Conservation (phyloP, 2,888 invertebrate genomes). For the Mesorhabditis spiculigera region DNA sequence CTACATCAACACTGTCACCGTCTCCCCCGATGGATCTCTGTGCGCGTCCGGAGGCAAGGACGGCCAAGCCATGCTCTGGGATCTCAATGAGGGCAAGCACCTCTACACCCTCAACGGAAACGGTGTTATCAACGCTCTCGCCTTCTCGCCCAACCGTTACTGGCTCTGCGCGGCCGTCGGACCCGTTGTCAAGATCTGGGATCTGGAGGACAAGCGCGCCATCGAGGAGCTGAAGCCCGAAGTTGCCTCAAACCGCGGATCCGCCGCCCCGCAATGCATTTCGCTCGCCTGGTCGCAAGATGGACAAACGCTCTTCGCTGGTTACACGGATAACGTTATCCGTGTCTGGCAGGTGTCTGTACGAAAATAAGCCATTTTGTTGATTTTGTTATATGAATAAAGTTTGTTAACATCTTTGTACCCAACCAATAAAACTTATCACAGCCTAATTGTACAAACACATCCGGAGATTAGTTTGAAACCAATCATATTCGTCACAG, state of each 20-base stretch:
- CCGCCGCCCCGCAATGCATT: conserved; percentile 91
- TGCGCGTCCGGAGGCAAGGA: conserved; percentile 96
- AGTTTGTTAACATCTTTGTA: neutral
- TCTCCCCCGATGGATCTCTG: conserved; percentile 96
- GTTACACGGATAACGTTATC: conserved; percentile 95
- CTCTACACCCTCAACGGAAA: conserved; percentile 96
- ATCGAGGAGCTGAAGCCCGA: conserved; percentile 95
- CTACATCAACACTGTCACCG: conserved; percentile 95
- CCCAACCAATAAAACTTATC: too few species aligned
- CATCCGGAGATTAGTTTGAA: too few species aligned
- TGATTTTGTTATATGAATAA: neutral
- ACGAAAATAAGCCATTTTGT: conserved; percentile 9
- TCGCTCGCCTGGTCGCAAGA: conserved; percentile 93
- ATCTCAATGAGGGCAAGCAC: conserved; percentile 97
- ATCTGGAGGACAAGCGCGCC: conserved; percentile 72
- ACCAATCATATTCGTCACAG: too few species aligned
- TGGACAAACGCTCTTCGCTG: conserved; percentile 87
- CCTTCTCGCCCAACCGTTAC: conserved; percentile 95
- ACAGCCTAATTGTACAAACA: too few species aligned
- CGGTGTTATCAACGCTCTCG: conserved; percentile 93
- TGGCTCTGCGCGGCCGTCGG: conserved; percentile 99
- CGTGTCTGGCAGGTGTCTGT: conserved; percentile 89
- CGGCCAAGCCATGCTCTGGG: conserved; percentile 99
- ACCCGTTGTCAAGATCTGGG: conserved; percentile 77
- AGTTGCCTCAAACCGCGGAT: conserved; percentile 66